phyloP scores from a whole-genome alignment of 2,888 invertebrate genomes.

The Camptogramma bilineatum region DNA sequence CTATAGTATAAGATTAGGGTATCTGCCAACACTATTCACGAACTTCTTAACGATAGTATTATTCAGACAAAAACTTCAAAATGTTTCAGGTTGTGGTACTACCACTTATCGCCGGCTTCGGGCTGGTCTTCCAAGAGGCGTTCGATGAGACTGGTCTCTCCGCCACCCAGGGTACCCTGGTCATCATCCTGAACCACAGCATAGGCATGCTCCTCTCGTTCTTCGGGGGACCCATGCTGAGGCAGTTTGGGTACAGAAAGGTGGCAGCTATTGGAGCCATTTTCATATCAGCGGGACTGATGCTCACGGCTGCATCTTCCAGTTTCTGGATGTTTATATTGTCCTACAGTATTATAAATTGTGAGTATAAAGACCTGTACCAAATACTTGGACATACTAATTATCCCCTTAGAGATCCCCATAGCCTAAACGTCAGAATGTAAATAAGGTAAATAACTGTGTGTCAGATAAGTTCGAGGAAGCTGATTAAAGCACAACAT shows the following conservation, averaged over 20 bases:
- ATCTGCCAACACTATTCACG: too few relatives aligned
- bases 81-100: conserved; percentile 79
- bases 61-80: neutral
- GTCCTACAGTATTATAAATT: conserved; percentile 88
- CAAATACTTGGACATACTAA: too few relatives aligned
- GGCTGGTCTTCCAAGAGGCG: conserved; percentile 88
- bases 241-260: conserved; percentile 87
- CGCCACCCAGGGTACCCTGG: conserved; percentile 86
- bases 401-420: too few relatives aligned
- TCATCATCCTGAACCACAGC: conserved; percentile 88
- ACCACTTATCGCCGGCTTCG: conserved; percentile 87
- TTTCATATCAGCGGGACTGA: conserved; percentile 84
- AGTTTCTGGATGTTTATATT: conserved; percentile 86
- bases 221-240: conserved; percentile 87
- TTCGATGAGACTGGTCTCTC: conserved; percentile 84
- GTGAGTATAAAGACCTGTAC: conserved; percentile 86
- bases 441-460: neutral
- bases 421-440: conserved; percentile 50
- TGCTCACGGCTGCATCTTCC: conserved; percentile 83
- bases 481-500: too few relatives aligned
- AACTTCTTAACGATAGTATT: neutral
- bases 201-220: conserved; percentile 88
- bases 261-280: conserved; percentile 85
- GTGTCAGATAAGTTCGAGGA: too few relatives aligned
- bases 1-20: too few relatives aligned